Evolutionary conservation across 2,888 invertebrate species (phyloP), one percentile per base, ranked within the genome.

Genomic region (Eurytoma adleriae): DNA sequence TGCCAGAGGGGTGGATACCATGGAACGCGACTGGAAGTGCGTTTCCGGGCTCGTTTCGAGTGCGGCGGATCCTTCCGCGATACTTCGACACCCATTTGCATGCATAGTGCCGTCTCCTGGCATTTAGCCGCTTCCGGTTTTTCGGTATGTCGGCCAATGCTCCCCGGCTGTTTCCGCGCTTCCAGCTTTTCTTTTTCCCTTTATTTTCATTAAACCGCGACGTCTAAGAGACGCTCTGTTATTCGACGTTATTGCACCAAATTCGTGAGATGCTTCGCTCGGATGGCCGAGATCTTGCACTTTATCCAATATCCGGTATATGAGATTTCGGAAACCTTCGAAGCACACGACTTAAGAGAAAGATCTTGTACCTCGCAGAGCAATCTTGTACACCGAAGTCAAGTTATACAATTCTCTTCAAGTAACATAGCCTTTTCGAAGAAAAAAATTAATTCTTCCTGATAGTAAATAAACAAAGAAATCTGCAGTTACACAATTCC

Each of bases 1-100:
- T 40, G 30, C n/a, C 7, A 30, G 66, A 56, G 52, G 64, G 48
- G 48, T 24, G 66, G 24, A 50, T 3, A 14, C 5, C 30, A 3
- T 20, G 69, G 76, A 76, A 76, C 68, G 40, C 61, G 69, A 54
- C 69, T 69, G 54, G n/a, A 57, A 56, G 66, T 50, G 50, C 66
- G 64, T 57, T 78, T 71, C 71, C 66, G 48, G 27, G 24, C 64
- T 52, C 3, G 48, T 40, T 66, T 50, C 27, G 13, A 12, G 20
- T 24, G 14, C 13, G 54, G 24, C 0, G 52, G 69, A 69, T 18
- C 48, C n/a, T 56, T 57, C 69, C 40, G 54, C 14, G 16, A n/a
- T 30, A 12, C 16, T n/a, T 16, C 16, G 62, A 61, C 13, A 67
- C 14, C 27, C 40, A 71, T 78, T 71, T 78, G 78, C 71, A 78